Conservation (phyloP, 2,113 vertebrate genomes). For the Paedocypris sp. region DNA sequence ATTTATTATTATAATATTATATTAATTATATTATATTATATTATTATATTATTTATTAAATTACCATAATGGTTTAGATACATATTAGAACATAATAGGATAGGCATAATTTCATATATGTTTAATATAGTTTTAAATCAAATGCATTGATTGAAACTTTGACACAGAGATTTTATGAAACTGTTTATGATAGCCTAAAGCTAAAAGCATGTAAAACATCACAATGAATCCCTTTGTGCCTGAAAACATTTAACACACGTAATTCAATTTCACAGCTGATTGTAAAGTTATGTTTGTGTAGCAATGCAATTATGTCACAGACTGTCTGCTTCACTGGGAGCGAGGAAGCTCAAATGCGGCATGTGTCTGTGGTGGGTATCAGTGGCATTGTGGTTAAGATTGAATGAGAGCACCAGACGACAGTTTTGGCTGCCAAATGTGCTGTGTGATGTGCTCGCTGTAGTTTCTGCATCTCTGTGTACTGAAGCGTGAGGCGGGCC, state of each 20-base stretch:
- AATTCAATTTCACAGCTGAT: conserved; percentile 30
- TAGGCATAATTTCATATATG: too few relatives aligned
- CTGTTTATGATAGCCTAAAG: too few relatives aligned
- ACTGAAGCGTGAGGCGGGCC: conserved; percentile 19
- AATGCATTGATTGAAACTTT: too few relatives aligned
- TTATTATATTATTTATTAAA: too few relatives aligned
- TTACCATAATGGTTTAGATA: too few relatives aligned
- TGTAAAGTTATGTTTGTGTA: conserved; percentile 24
- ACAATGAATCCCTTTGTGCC: not conserved
- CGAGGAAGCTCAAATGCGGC: not conserved
- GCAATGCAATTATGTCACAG: not conserved
- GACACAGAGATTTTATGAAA: too few relatives aligned
- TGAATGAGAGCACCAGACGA: conserved; percentile 31
- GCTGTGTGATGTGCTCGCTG: conserved; percentile 23
- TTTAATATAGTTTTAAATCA: too few relatives aligned
- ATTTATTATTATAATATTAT: too few relatives aligned
- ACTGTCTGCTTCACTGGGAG: not conserved
- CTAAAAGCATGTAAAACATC: too few relatives aligned
- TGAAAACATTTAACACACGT: not conserved
- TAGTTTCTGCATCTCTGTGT: not conserved
- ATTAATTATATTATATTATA: too few relatives aligned
- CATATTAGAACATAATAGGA: too few relatives aligned
- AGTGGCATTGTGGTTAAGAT: conserved; percentile 30
- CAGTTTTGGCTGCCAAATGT: conserved; percentile 33
- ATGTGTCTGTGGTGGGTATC: conserved; percentile 22